Evolutionary conservation across 2,888 invertebrate genomes (phyloP), one percentile per base, ranked within the genome.

Genomic region (Cryptops parisi): DNA sequence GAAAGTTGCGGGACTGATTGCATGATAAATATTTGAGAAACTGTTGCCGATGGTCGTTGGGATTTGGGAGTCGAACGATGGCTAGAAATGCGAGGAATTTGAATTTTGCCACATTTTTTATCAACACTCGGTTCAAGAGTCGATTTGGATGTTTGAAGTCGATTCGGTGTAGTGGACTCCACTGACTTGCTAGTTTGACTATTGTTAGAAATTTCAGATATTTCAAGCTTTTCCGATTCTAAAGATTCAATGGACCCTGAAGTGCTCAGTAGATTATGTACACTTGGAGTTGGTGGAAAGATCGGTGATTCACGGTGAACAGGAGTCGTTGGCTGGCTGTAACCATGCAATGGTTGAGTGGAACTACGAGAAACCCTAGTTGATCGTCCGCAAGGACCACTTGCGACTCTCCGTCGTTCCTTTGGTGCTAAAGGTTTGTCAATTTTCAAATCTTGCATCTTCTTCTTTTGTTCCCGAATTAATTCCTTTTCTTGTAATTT

Each of bases 401-500:
- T 48, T 3, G 52, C 38, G 15, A 40, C 39, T 27, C 51, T 26
- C 3, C 27, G 21, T 12, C 52, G 24, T n/a, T 52, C 52, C 22
- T 52, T 52, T 5, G 6, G 4, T 9, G 52, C 21, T 23, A 19
- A 17, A 6, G 6, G 9, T 45, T 52, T 41, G 9, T 50, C 52
- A 19, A 6, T 45, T 2, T 44, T 57, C 49, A 63, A 63, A 61
- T 74, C 74, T 69, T 75, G 74, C 49, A 74, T 63, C 63, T 74
- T 74, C 60, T 76, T 70, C 63, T 78, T 79, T 62, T 78, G 74
- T 69, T 82, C 74, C 66, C 78, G 73, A 47, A 76, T 74, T 25
- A 77, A 72, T 66, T 78, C 81, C 58, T 76, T 74, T 64, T 81
- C 80, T 57, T 81, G 77, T 54, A 82, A 70, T 67, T 83, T 82